These are phyloP conservation scores for Cuculus canorus DNA, from an alignment of 2,797 vertebrate genomes.

Conservation along the genomic window DNA sequence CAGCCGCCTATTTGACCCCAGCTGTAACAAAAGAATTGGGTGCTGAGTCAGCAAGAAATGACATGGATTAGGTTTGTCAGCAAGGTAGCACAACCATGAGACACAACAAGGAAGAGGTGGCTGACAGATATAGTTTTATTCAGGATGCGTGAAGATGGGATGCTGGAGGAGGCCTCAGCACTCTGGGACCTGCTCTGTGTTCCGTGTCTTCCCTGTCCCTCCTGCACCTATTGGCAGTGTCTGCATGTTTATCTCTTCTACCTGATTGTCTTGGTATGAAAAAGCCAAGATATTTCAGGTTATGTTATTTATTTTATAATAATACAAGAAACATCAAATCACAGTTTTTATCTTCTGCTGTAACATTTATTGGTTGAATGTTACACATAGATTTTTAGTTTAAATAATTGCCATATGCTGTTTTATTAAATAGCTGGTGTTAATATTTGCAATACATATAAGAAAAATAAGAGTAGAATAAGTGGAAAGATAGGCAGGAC, in stretches of 20 bases:
- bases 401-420: background rate
- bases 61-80: accelerated
- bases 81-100: background rate
- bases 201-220: background rate
- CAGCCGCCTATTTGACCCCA: background rate
- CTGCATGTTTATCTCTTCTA: background rate
- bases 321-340: background rate
- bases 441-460: background rate
- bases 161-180: background rate
- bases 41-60: background rate
- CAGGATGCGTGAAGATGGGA: background rate
- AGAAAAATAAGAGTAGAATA: background rate
- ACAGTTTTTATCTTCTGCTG: background rate
- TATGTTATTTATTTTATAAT: background rate
- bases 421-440: background rate
- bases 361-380: background rate
- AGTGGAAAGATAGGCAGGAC: background rate
- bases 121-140: background rate
- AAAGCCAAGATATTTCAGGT: background rate
- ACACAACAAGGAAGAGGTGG: background rate
- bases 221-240: background rate
- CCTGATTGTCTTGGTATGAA: background rate
- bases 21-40: background rate
- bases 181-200: background rate
- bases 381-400: background rate